Conservation (phyloP, 2,113 vertebrate species). For the Takifugu flavidus region DNA sequence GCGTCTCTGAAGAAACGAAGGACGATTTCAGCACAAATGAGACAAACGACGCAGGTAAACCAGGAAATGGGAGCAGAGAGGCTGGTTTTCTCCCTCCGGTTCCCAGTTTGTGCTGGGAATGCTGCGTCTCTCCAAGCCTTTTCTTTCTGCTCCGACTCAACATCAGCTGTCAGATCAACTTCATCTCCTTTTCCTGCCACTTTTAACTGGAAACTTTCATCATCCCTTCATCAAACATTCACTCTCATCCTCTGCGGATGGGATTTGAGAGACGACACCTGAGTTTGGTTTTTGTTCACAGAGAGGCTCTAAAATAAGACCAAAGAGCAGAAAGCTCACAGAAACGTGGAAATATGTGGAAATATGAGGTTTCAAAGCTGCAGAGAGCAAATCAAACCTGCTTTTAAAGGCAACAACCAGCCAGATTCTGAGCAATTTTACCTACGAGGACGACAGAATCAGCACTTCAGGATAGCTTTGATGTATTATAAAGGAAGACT, state of each 20-base stretch:
- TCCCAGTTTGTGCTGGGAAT: neutral
- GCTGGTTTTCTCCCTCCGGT: neutral
- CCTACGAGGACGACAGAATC: no score
- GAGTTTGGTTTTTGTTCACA: neutral
- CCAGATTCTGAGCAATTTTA: no score
- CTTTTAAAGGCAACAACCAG: no score
- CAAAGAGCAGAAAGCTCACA: neutral
- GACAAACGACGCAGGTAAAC: neutral
- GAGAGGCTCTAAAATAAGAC: slow-evolving; percentile 3
- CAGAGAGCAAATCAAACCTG: no score
- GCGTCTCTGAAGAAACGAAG: slow-evolving; percentile 73
- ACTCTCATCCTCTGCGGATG: neutral
- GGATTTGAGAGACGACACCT: neutral
- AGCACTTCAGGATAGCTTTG: no score
- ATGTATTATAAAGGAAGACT: no score
- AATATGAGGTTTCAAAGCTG: no score
- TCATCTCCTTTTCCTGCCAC: no score
- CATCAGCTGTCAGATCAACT: no score
- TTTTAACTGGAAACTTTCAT: no score
- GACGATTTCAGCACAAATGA: neutral
- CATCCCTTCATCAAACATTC: neutral
- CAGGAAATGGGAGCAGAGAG: neutral
- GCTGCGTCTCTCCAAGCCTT: neutral
- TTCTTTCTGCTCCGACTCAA: slow-evolving; percentile 12
- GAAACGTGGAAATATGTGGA: no score